Evolutionary conservation across 2,888 invertebrate genomes (phyloP).

Genomic region (Petrolisthes manimaculis): DNA sequence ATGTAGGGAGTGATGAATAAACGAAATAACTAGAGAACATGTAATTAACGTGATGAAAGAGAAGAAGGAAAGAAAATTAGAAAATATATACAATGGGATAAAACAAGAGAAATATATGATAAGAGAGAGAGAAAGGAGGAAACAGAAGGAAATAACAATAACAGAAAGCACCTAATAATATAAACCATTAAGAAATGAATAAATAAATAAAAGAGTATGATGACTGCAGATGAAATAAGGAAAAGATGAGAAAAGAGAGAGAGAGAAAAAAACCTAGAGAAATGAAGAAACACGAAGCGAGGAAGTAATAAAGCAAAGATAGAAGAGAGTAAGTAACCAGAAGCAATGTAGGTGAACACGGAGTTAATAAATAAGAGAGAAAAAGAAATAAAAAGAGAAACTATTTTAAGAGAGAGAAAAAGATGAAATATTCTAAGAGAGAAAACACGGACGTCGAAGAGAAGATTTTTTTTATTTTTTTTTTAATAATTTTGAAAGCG

Average conservation of each 20-base stretch:
- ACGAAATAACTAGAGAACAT: no score
- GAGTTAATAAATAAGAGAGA: background rate
- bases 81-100: conserved; percentile 11
- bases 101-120: background rate
- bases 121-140: background rate
- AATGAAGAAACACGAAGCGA: background rate
- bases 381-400: background rate
- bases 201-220: background rate
- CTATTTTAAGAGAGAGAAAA: no score
- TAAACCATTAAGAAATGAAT: no score
- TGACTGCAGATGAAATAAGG: background rate
- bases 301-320: background rate
- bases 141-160: background rate
- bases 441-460: no score
- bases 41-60: no score
- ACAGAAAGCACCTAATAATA: no score
- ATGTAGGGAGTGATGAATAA: no score
- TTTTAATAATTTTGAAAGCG: no score
- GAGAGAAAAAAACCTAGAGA: background rate
- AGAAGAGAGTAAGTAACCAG: no score
- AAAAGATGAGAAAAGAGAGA: background rate
- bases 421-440: no score
- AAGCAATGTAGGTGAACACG: background rate
- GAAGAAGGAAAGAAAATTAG: background rate
- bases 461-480: no score